Evolutionary conservation across 2,797 vertebrate genomes (phyloP).

Genomic region (Lepilemur ruficaudatus): DNA sequence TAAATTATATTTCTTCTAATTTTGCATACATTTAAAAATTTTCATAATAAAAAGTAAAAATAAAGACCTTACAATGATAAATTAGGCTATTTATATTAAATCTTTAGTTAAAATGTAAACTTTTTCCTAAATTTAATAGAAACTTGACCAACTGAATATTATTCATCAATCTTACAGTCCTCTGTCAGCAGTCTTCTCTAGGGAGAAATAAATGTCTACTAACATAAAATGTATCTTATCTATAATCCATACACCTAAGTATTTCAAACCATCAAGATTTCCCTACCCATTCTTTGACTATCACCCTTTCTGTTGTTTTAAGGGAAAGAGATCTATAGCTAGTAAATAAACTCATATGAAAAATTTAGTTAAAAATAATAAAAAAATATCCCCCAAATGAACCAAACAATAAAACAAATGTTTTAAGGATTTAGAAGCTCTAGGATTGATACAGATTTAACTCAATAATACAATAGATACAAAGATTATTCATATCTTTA

Average conservation of each 20-base stretch:
- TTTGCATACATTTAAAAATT: background rate
- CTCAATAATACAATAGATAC: background rate
- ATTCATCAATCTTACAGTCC: background rate
- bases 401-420: background rate
- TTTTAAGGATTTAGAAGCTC: background rate
- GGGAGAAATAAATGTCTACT: slow-evolving; percentile 3
- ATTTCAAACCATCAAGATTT: background rate
- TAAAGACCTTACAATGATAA: background rate
- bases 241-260: background rate
- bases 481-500: background rate
- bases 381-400: background rate
- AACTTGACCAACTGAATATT: background rate
- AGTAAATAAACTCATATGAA: background rate
- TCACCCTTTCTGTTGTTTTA: background rate
- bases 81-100: background rate
- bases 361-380: background rate
- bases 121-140: background rate
- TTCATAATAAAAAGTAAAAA: slow-evolving; percentile 26
- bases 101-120: background rate
- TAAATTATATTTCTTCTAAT: background rate
- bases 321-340: background rate
- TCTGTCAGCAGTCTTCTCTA: background rate
- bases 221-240: background rate
- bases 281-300: background rate
- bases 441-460: background rate